Evolutionary conservation across 2,113 vertebrate species (phyloP), one percentile per base, ranked within the genome.

Genomic region (Prochilodus magdalenae): DNA sequence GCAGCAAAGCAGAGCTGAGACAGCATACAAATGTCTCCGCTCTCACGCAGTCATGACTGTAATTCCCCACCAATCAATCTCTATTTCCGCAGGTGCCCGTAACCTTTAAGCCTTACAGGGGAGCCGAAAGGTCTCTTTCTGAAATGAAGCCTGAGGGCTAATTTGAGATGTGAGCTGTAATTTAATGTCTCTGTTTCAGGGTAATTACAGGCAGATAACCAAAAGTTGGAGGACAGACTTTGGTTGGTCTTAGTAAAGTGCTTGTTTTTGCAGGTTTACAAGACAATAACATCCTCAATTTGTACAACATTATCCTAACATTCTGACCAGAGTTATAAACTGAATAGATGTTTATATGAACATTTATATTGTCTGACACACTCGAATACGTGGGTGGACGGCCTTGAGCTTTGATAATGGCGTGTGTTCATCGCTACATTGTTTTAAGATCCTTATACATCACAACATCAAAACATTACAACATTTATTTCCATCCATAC

Each of bases 21-120:
- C 62, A 6, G 72, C 73, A 81, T 81, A 75, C 80, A 29, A 30
- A 75, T 75, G 27, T 75, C 26, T 49, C 40, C 78, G 47, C 30
- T 63, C 44, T 20, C 11, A 13, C 3, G 22, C 24, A 10, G 29
- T 26, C 29, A 5, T 36, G 26, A 44, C 6, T 20, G 27, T 44
- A 71, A 60, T 29, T 30, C 44, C 5, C 24, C 66, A 40, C 57
- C 53, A 18, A 60, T 66, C 29, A 74, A 63, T 53, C 59, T 66
- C 65, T 12, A 13, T 13, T 22, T 67, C 65, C 14, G 18, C 33
- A 33, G 1, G 11, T 44, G 33, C 11, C 33, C 8, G 44, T 6
- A 22, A 1, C 65, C 18, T 16, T 36, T 7, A 44, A 44, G 40
- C 40, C 40, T 44, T 44, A 8, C 40, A 44, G 40, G 5, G 5